Evolutionary conservation across 2,888 invertebrate genomes (phyloP).

Genomic region (Abrostola triplasia): DNA sequence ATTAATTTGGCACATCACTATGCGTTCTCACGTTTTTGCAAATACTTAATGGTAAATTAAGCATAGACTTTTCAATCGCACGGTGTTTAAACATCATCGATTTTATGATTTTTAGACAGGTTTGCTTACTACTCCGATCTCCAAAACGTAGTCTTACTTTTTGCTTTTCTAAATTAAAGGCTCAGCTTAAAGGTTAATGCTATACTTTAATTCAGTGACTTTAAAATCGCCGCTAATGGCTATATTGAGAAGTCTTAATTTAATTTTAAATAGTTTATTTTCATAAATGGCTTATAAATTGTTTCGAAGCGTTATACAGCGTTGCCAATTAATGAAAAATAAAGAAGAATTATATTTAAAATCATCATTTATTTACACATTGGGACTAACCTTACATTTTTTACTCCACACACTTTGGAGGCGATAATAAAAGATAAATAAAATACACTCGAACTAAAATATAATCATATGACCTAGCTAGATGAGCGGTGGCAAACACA

Average conservation of each 20-base stretch:
- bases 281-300: background rate
- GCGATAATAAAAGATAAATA: slow-evolving; percentile 52
- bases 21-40: background rate
- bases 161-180: too few species aligned
- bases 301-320: background rate
- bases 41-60: too few species aligned
- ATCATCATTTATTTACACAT: slow-evolving; percentile 76
- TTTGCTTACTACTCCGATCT: too few species aligned
- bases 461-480: slow-evolving; percentile 55
- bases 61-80: too few species aligned
- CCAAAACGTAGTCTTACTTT: too few species aligned
- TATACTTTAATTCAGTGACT: background rate
- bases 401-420: slow-evolving; percentile 55
- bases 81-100: too few species aligned
- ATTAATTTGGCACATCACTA: background rate
- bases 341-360: slow-evolving; percentile 59
- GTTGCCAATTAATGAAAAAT: slow-evolving; percentile 36
- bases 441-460: slow-evolving; percentile 56
- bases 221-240: slow-evolving; percentile 18
- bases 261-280: too few species aligned
- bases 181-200: slow-evolving; percentile 30
- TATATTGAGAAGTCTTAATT: slow-evolving; percentile 34
- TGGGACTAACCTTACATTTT: slow-evolving; percentile 67
- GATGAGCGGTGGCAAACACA: slow-evolving; percentile 52
- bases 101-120: too few species aligned